Evolutionary conservation across 2,113 vertebrate genomes (phyloP).

Genomic region (Muscicapa adusta): DNA sequence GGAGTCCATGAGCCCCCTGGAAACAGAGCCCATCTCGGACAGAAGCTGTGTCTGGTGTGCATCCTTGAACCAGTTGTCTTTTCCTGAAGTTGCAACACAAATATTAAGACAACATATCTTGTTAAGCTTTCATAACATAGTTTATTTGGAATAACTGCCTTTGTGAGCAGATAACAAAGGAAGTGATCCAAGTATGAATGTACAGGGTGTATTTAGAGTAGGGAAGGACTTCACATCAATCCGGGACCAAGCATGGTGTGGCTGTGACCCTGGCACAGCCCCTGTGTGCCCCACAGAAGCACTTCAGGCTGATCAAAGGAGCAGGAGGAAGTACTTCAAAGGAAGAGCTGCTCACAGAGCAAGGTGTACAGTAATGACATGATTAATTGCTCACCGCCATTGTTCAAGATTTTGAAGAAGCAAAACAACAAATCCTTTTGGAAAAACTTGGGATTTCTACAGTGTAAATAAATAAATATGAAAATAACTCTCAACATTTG

Average conservation of each 20-base stretch:
- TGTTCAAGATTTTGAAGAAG: neutral
- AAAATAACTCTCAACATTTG: neutral
- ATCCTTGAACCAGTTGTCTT: neutral
- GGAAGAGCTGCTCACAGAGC: neutral
- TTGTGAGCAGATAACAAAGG: neutral
- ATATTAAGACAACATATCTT: neutral
- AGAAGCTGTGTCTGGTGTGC: neutral
- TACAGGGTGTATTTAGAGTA: neutral
- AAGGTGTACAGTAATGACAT: neutral
- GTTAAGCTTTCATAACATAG: neutral
- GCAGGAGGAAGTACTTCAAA: neutral
- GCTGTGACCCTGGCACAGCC: neutral
- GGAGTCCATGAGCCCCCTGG: neutral
- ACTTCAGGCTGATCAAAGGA: neutral
- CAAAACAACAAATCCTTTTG: neutral
- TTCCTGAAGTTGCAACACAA: neutral
- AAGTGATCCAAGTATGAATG: neutral
- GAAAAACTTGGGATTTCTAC: neutral
- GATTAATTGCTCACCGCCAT: neutral
- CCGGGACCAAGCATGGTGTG: neutral
- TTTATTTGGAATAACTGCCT: neutral
- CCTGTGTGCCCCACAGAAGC: neutral
- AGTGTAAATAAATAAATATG: neutral
- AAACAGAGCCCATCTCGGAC: neutral
- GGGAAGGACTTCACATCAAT: neutral